Evolutionary conservation across 1,140 invertebrate species (phyloP).

Genomic region (Epicauta chinensis): DNA sequence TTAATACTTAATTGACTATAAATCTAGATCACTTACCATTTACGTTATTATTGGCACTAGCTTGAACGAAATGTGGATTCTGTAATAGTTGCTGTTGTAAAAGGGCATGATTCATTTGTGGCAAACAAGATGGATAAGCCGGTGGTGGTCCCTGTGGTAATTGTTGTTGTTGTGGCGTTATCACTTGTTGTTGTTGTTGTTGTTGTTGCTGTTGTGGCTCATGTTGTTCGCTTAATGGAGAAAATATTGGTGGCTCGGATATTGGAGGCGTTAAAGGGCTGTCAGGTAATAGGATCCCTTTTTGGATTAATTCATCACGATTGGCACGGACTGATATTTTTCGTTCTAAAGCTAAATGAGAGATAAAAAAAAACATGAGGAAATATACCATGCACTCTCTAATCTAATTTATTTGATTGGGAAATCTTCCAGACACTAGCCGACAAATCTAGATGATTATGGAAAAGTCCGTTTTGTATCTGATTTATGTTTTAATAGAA

Average conservation of each 20-base stretch:
- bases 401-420: no score
- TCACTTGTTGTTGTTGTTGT: no score
- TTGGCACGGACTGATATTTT: constrained; percentile 96
- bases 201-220: no score
- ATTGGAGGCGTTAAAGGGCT: constrained; percentile 70
- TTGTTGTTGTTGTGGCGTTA: constrained; percentile 18
- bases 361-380: no score
- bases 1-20: not conserved
- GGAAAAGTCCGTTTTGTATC: no score
- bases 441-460: no score
- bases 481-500: no score
- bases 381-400: no score
- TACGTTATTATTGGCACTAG: constrained; percentile 30
- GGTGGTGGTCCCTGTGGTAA: constrained; percentile 40
- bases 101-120: constrained; percentile 47
- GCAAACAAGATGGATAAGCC: constrained; percentile 47
- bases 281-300: constrained; percentile 88
- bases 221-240: no score
- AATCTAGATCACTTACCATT: constrained; percentile 27
- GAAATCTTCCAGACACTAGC: no score
- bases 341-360: constrained; percentile 81
- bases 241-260: constrained; percentile 70
- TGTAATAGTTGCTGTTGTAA: constrained; percentile 51
- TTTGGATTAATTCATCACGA: constrained; percentile 93
- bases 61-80: constrained; percentile 47